Evolutionary conservation across 2,888 invertebrate species (phyloP), one percentile per base, ranked within the genome.

Genomic region (Rotaria socialis): DNA sequence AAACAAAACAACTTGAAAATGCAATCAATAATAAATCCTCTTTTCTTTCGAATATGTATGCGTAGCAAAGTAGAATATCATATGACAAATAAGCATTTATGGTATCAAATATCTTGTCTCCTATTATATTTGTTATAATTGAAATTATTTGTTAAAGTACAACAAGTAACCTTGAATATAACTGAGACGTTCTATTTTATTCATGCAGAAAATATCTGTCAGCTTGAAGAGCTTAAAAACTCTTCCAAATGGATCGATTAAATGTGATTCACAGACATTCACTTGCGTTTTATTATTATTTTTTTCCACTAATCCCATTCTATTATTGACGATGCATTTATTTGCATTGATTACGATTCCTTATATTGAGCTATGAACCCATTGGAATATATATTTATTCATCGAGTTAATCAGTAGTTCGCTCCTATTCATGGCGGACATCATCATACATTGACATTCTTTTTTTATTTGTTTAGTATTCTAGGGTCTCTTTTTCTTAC

Each of bases 381-480:
- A 6, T 67, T 27, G 27, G 27, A 67, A 67, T 41, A 35, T 67
- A 35, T 67, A 35, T 14, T 41, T 67, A 19, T 67, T 35, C 27
- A 67, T 67, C 35, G 27, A 67, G 67, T 67, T 67, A 67, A 67
- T 67, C 67, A 67, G 35, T 67, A 67, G 41, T 27, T 67, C 67
- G 35, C 19, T 24, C 19, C 19, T 67, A 67, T 67, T 67, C 67
- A 41, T 41, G 35, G 19, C 35, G 35, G 35, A 35, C 19, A 67
- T 56, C 24, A 24, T 56, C 56, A 56, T 56, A 24, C 24, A 6
- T 24, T 67, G 35, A 67, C 67, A 41, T 19, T 16, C 16, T 35
- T 35, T 35, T 35, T 14, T 52, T 67, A 67, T 67, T 67, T 67
- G 27, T 35, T 67, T 19, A 67, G 14, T 16, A 67, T 67, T 67